Percentiles rank a stretch among this genome's conserved stretches.
phyloP scores from a whole-genome alignment of 2,888 invertebrate species.

The Uloborus plumipes region DNA sequence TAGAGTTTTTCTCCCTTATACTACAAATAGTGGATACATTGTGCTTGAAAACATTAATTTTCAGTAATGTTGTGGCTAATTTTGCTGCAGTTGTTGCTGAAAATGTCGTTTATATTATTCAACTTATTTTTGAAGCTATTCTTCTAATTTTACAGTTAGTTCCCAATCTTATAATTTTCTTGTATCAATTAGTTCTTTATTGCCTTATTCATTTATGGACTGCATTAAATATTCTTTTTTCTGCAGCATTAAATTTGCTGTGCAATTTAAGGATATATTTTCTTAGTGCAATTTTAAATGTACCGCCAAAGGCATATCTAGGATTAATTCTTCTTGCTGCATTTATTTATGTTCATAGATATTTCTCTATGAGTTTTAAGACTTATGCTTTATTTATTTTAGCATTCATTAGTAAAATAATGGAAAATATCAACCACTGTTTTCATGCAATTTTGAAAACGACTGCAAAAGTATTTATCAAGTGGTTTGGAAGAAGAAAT shows the following conservation, averaged over 20 bases:
- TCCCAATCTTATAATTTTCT: slow-evolving; percentile 35
- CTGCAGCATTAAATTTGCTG: not conserved
- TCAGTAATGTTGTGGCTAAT: not conserved
- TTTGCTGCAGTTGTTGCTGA: not conserved
- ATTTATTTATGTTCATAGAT: slow-evolving; percentile 7
- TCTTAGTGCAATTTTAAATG: not conserved
- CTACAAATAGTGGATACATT: not conserved
- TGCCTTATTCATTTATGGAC: not conserved
- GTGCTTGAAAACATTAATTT: not conserved
- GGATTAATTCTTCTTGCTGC: slow-evolving; percentile 17
- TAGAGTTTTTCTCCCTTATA: not conserved
- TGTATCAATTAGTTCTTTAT: slow-evolving; percentile 12
- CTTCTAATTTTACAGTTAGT: slow-evolving; percentile 37
- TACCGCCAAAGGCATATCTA: slow-evolving; percentile 43
- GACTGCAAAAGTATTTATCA: too few species aligned
- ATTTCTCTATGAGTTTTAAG: slow-evolving; percentile 7
- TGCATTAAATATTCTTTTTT: not conserved
- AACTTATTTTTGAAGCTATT: slow-evolving; percentile 30
- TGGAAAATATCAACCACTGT: not conserved
- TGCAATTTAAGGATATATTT: not conserved
- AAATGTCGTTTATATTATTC: slow-evolving; percentile 11
- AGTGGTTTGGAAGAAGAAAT: not conserved
- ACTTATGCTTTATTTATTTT: not conserved
- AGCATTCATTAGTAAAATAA: not conserved
- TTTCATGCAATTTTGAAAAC: slow-evolving; percentile 1